Evolutionary conservation across 2,797 vertebrate species (phyloP), one percentile per base, ranked within the genome.

Genomic region (Uromys caudimaculatus): DNA sequence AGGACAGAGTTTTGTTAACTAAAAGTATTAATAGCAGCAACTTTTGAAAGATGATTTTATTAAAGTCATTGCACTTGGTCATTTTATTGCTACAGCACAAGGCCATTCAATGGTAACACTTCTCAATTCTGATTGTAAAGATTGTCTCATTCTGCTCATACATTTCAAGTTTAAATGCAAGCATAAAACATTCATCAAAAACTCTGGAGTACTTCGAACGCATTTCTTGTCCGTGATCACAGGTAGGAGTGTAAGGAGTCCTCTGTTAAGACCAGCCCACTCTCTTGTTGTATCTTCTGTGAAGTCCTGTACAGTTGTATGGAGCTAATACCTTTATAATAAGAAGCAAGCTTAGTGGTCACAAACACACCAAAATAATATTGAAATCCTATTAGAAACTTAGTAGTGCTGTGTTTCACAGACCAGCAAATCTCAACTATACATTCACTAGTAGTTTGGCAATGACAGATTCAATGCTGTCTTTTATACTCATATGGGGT

Each of bases 41-140:
- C 96, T 98, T 98, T 98, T 93, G 97, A 97, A 98, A 97, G 90
- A 98, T 92, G 89, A 96, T 96, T 98, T 98, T 97, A 97, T 98
- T 98, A 98, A 56, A 97, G 98, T 98, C 98, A 99, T 98, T 99
- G 98, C 98, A 99, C 98, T 98, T 98, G 96, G 96, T 99, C 97
- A 98, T 98, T 98, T 98, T 98, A 99, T 99, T 98, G 98, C 98
- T 98, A 97, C 94, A 98, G 97, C 91, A 98, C 83, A 98, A 99
- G 98, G 98, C 98, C 97, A 97, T 98, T 98, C 95, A 93, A 97
- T 91, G 2, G 77, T 89, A 98, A 98, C 84, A 97, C 91, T 95
- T 97, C 90, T 94, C 75, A 86, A 84, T 91, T 97, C 79, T 93
- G 94, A 96, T 93, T 96, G 93, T 96, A 96, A 97, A 84, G 98